These are phyloP conservation scores for Leucophora obtusa DNA, from an alignment of 2,888 invertebrate genomes.

Conservation along the genomic window DNA sequence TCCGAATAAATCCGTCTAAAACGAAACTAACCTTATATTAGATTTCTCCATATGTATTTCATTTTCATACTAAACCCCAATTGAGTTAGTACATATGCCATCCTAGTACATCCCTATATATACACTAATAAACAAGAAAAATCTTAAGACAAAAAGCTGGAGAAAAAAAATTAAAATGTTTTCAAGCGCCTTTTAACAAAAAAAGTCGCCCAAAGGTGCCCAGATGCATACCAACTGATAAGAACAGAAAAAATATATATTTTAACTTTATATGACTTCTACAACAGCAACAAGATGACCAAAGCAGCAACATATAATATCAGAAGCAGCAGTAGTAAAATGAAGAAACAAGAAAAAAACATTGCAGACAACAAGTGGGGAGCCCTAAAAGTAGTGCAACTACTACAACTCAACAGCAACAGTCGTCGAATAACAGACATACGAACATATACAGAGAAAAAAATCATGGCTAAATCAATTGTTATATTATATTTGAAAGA, in stretches of 20 bases:
- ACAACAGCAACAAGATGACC: slow-evolving; percentile 26
- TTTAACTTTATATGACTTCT: slow-evolving; percentile 51
- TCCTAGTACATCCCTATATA: slow-evolving; percentile 41
- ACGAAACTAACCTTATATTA: neutral
- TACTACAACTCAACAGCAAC: slow-evolving; percentile 59
- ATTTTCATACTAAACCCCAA: neutral
- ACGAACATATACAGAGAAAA: neutral
- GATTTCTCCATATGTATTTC: slow-evolving; percentile 7
- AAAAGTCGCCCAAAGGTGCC: slow-evolving; percentile 75
- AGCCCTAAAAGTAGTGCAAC: slow-evolving; percentile 76
- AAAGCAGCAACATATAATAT: slow-evolving; percentile 20
- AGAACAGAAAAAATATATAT: slow-evolving; percentile 64
- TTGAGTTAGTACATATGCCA: slow-evolving; percentile 38
- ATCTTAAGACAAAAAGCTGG: slow-evolving; percentile 12
- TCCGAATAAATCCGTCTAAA: no score
- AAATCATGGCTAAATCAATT: no score
- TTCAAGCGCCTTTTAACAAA: slow-evolving; percentile 64
- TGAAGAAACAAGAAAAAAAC: slow-evolving; percentile 25
- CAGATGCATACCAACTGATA: slow-evolving; percentile 78
- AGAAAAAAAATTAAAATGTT: slow-evolving; percentile 57
- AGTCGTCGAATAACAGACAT: slow-evolving; percentile 9
- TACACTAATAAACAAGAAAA: slow-evolving; percentile 47
- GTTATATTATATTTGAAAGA: no score
- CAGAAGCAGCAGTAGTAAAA: slow-evolving; percentile 33
- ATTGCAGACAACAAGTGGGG: slow-evolving; percentile 59